Percentiles rank a stretch among this genome's conserved stretches.
These are phyloP conservation scores for Malurus elegans DNA, from an alignment of 2,113 vertebrate species.

Conservation along the genomic window DNA sequence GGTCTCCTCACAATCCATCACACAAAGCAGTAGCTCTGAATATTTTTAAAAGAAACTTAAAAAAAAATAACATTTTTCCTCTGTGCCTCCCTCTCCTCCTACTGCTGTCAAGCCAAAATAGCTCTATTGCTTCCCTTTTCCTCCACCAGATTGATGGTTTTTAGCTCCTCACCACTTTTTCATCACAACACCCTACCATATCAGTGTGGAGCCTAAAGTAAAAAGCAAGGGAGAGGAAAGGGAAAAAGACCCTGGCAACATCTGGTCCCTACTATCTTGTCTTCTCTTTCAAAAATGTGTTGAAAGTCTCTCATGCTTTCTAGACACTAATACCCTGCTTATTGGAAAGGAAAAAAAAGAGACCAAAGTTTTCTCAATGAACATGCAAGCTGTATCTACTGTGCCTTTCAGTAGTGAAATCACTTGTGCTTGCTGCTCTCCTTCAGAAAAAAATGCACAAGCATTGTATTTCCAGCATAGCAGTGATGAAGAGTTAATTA, in stretches of 20 bases:
- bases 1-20: background rate
- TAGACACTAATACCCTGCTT: background rate
- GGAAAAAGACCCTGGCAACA: background rate
- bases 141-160: background rate
- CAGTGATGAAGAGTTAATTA: conserved; percentile 6
- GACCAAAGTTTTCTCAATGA: background rate
- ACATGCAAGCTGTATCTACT: background rate
- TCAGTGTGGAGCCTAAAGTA: background rate
- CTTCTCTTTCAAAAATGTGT: background rate
- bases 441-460: background rate
- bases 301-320: background rate
- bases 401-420: background rate
- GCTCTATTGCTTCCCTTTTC: background rate
- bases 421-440: background rate
- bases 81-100: background rate
- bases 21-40: background rate
- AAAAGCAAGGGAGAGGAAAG: background rate
- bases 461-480: background rate
- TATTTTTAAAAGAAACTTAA: background rate
- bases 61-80: background rate
- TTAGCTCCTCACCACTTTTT: background rate
- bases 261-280: background rate
- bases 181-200: background rate
- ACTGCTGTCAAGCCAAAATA: background rate
- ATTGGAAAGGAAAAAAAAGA: background rate